Percentiles rank a stretch among this genome's conserved stretches.
Evolutionary conservation across 2,113 vertebrate species (phyloP).

Genomic region (Elanoides forficatus): DNA sequence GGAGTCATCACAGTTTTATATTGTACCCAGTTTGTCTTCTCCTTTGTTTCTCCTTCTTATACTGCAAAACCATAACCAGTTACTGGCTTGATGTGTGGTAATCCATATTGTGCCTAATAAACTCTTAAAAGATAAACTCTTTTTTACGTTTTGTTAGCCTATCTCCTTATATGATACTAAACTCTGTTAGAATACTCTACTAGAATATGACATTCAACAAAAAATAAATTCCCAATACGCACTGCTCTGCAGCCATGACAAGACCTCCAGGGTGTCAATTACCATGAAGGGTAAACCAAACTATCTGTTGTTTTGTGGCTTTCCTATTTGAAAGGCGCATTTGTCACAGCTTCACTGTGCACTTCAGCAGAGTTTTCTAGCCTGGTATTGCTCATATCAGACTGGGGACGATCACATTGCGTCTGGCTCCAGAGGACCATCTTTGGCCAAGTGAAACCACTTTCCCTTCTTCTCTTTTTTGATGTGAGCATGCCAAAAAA

Average conservation of each 20-base stretch:
- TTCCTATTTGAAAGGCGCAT: not conserved
- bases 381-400: not conserved
- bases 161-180: not conserved
- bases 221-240: not conserved
- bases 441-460: not conserved
- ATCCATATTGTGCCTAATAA: not conserved
- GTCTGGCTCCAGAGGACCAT: not conserved
- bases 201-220: not conserved
- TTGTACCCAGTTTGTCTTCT: not conserved
- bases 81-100: not conserved
- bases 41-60: not conserved
- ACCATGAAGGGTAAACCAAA: not conserved
- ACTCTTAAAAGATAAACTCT: not conserved
- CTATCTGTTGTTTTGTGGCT: not conserved
- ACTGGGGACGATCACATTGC: not conserved
- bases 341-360: not conserved
- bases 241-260: not conserved
- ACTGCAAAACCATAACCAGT: not conserved
- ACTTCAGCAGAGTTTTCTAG: not conserved
- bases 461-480: not conserved
- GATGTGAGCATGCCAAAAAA: not conserved
- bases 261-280: not conserved
- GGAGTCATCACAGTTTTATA: not conserved
- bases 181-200: not conserved
- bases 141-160: not conserved